Evolutionary conservation across 2,113 vertebrate species (phyloP).

Genomic region (Nannospalax galili): DNA sequence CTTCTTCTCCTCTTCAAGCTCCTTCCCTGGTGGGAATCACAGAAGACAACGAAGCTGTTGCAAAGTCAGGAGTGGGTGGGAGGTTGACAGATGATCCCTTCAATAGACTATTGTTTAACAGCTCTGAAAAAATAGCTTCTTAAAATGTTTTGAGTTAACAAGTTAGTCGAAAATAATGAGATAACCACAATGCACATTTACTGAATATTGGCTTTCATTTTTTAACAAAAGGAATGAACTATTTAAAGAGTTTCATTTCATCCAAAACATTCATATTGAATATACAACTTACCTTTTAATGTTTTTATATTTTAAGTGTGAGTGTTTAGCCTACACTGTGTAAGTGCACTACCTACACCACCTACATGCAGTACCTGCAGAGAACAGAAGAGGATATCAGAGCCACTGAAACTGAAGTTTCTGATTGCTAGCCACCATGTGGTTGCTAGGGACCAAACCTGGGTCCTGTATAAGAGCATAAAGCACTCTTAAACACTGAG

Average conservation of each 20-base stretch:
- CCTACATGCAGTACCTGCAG: too few relatives aligned
- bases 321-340: too few relatives aligned
- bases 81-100: neutral
- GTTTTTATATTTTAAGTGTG: too few relatives aligned
- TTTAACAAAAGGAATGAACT: neutral
- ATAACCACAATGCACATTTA: neutral
- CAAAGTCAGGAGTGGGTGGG: neutral
- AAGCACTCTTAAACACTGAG: too few relatives aligned
- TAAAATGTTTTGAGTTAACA: conserved; percentile 34
- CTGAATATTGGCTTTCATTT: neutral
- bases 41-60: neutral
- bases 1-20: neutral
- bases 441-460: too few relatives aligned
- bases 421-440: too few relatives aligned
- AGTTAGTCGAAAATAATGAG: neutral
- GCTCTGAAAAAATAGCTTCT: conserved; percentile 41
- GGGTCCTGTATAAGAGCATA: too few relatives aligned
- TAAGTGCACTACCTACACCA: too few relatives aligned
- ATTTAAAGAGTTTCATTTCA: neutral
- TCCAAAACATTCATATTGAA: neutral
- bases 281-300: neutral
- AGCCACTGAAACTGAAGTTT: too few relatives aligned
- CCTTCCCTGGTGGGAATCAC: neutral
- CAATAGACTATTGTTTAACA: too few relatives aligned
- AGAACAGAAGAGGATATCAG: too few relatives aligned